Evolutionary conservation across 2,797 vertebrate genomes (phyloP), one percentile per base, ranked within the genome.

Genomic region (Cichlasoma orientale): DNA sequence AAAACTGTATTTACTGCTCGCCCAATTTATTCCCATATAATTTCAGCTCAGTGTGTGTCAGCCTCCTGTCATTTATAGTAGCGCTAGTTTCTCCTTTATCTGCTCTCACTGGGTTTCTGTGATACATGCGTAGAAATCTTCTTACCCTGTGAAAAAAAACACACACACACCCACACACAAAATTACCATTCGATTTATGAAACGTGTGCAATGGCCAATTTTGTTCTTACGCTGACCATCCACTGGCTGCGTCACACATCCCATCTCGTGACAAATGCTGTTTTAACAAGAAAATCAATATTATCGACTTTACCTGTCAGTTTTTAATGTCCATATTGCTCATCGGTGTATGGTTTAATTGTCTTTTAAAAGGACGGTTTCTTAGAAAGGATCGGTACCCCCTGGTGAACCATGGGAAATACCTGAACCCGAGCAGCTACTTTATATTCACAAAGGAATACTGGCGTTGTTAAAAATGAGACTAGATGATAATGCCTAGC

Each of bases 401-500:
- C 44, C 4, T 3, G 3, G 2, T 75, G 36, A 7, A 44, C 7
- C 55, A 7, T 23, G 19, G 29, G 25, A 54, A 52, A n/a, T 23
- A 50, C 16, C 27, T 23, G 13, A 13, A 56, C 14, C 12, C 6
- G 2, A 56, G 74, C 47, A 29, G 12, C 44, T 57, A 4, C 54
- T 72, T 78, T 66, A 13, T 29, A 74, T 58, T 47, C 50, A 56
- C 36, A 47, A 33, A 25, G 25, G 10, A 55, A 57, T 3, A 27
- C 5, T 33, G 6, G 14, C 55, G 14, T 19, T 4, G 25, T 69
- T 21, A 23, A 73, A 87, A 77, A 73, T 25, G 11, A 53, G 50
- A 56, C 18, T 19, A 7, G 27, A 52, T 56, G 71, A 76, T 58
- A 33, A 75, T 18, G 77, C 56, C 2, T 21, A 71, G 77, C 79